Percentiles rank a stretch among this genome's conserved stretches.
phyloP scores from a whole-genome alignment of 30 jellyfish, hydroid and myxozoan species.

The Aurelia sp. region DNA sequence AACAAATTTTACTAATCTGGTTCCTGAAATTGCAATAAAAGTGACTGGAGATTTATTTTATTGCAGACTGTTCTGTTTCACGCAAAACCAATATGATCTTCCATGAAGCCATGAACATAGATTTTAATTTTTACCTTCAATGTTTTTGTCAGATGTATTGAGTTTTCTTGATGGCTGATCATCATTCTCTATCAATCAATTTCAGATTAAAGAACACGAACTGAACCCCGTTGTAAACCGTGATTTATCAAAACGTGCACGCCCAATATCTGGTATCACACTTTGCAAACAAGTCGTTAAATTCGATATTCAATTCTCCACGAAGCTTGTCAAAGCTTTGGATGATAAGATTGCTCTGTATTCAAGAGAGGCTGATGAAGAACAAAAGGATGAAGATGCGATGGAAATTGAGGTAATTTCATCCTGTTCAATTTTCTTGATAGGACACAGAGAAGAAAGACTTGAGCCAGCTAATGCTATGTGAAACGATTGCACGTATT shows the following conservation, averaged over 20 bases:
- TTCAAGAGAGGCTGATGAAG: slow-evolving; percentile 54
- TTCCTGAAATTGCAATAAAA: too few species aligned
- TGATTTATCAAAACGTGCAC: slow-evolving; percentile 82
- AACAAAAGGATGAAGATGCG: slow-evolving; percentile 43
- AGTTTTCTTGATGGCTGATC: too few species aligned
- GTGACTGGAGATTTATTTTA: too few species aligned
- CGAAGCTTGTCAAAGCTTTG: slow-evolving; percentile 57
- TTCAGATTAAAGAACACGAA: slow-evolving; percentile 78
- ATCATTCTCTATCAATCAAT: not conserved
- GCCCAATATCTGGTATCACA: slow-evolving; percentile 79
- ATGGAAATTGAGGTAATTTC: slow-evolving; percentile 56
- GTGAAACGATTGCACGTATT: too few species aligned
- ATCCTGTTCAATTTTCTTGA: not conserved
- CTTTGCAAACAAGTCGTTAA: slow-evolving; percentile 37
- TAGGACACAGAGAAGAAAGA: too few species aligned
- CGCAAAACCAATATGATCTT: too few species aligned
- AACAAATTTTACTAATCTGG: too few species aligned
- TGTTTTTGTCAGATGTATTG: too few species aligned
- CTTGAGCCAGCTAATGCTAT: too few species aligned
- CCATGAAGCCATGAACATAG: too few species aligned
- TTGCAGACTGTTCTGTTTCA: too few species aligned
- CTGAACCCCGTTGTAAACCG: slow-evolving; percentile 91
- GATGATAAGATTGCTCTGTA: slow-evolving; percentile 73
- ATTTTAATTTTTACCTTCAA: too few species aligned
- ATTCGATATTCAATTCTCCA: slow-evolving; percentile 65